Evolutionary conservation across 2,888 invertebrate genomes (phyloP), one percentile per base, ranked within the genome.

Genomic region (Caenorhabditis doughertyi): DNA sequence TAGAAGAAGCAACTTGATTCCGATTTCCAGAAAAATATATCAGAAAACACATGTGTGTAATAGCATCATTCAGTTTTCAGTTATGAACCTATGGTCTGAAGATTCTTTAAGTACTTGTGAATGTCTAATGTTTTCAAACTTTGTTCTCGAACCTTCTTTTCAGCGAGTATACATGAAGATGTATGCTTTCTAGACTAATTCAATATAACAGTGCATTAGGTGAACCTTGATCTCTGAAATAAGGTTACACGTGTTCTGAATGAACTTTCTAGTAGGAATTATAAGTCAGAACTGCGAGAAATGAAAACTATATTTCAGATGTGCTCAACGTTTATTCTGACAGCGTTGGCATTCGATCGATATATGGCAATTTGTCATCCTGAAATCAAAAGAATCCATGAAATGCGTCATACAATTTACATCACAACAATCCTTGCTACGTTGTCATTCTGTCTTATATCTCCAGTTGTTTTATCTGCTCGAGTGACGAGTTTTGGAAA

Each of bases 281-380:
- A n/a, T n/a, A n/a, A n/a, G n/a, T n/a, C n/a, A n/a, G n/a, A n/a
- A n/a, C n/a, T n/a, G n/a, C n/a, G n/a, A n/a, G n/a, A n/a, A n/a
- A n/a, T n/a, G n/a, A n/a, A n/a, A n/a, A n/a, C n/a, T 25, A n/a
- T 5, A 11, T 64, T 84, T 56, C 83, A 88, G 88, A 86, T 88
- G 76, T 87, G 87, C 77, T 89, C 89, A 0, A 88, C 87, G 13
- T 87, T 88, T 68, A 83, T 89, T 21, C 72, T 89, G 18, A 87
- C 87, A 16, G 87, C 89, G 0, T 74, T 89, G 18, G 88, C 87
- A 5, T 87, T 89, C 76, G 88, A 87, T 76, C 82, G 89, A 13
- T 89, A 85, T 72, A 87, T 88, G 88, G 88, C 86, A 13, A 85
- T 89, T 25, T 88, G 88, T 70, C 87, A 89, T 80, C 89, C 89